Evolutionary conservation across 2,888 invertebrate genomes (phyloP), one percentile per base, ranked within the genome.

Genomic region (Calliphora vomitoria): DNA sequence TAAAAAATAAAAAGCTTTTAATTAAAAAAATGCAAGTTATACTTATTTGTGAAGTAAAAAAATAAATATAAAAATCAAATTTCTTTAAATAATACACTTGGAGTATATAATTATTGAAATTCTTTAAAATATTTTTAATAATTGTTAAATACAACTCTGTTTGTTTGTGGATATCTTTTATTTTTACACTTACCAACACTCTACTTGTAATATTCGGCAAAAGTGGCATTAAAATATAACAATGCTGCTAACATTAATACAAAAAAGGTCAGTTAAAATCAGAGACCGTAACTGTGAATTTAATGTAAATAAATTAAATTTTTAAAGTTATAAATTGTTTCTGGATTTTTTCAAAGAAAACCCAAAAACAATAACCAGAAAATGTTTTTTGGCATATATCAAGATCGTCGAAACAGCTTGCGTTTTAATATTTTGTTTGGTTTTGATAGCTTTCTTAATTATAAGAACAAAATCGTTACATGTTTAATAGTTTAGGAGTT

Each of bases 71-170:
- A 3, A 1, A 15, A 15, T 15, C 4, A 15, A 8, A 60, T 6
- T 31, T 13, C 13, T 31, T 35, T 15, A 31, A 38, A 41, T 35
- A 62, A 62, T 62, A 35, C 13, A n/a, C 6, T 35, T 31, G 10
- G 20, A 62, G 6, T 8, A 53, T 8, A 15, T n/a, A 55, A 71
- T 25, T 31, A 68, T 10, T 64, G 18, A 13, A 55, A 72, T 55
- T 38, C 55, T 44, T 25, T 25, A 3, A 15, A 47, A 44, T 50
- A 41, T 60, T 58, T 11, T 10, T 35, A 11, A 31, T 4, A 31
- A 31, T 41, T 66, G 5, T 4, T 18, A 53, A 78, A 66, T 78
- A 38, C 78, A 66, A 78, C 78, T 41, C 53, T 66, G 55, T 41
- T 66, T 5, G 4, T 25, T 5, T 66, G 78, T 66, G 78, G 78